These are phyloP conservation scores for Porites evermanni DNA, from an alignment of 92 coral and sea anemone species.

Conservation along the genomic window DNA sequence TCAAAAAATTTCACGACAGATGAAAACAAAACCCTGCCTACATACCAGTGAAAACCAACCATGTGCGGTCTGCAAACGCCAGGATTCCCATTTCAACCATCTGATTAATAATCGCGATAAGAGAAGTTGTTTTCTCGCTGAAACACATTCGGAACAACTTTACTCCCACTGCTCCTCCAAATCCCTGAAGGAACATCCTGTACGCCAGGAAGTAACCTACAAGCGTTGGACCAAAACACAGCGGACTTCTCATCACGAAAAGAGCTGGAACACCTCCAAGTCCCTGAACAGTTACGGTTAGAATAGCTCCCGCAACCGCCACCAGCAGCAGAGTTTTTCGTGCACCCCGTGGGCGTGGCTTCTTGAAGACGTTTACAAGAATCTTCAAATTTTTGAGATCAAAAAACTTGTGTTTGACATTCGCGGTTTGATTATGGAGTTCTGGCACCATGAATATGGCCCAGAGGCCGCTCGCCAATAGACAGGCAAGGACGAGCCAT, in stretches of 20 bases:
- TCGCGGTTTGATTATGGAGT: constrained; percentile 1
- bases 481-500: constrained; percentile 74
- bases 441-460: constrained; percentile 78
- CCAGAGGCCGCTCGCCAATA: constrained; percentile 42
- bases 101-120: constrained; percentile 67
- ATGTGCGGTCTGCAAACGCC: constrained; percentile 72
- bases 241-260: constrained; percentile 77
- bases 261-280: constrained; percentile 65
- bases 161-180: constrained; percentile 80
- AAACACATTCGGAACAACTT: constrained; percentile 65
- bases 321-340: constrained; percentile 58
- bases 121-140: constrained; percentile 56
- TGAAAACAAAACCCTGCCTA: too few species aligned
- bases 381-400: constrained; percentile 25
- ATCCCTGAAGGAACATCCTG: constrained; percentile 73
- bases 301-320: constrained; percentile 41
- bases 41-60: constrained; percentile 79
- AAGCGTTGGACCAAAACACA: constrained; percentile 78
- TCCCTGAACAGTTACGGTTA: constrained; percentile 65
- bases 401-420: constrained; percentile 38
- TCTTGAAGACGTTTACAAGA: constrained; percentile 35
- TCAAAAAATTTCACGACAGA: too few species aligned
- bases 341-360: constrained; percentile 37
- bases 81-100: constrained; percentile 63
- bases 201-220: constrained; percentile 84